Evolutionary conservation across 2,113 vertebrate genomes (phyloP), one percentile per base, ranked within the genome.

Genomic region (Pteronura brasiliensis): DNA sequence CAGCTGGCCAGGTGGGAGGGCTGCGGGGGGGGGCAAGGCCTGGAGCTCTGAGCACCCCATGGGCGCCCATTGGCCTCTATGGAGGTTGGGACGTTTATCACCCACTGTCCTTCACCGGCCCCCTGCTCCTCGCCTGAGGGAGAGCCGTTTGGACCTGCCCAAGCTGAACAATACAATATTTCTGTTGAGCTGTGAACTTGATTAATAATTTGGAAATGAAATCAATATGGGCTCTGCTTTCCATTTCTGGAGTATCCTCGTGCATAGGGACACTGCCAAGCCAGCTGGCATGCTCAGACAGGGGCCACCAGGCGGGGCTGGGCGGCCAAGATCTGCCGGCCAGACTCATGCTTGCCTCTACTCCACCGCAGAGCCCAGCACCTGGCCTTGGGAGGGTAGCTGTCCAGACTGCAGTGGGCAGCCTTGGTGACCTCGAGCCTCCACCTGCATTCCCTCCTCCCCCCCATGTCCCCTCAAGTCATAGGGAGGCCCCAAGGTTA

Each of bases 161-260:
- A 97, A 98, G 98, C 98, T 98, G 98, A 99, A 98, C 98, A 98
- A 98, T 97, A 98, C 98, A 96, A 98, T 98, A 98, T 98, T 98
- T 97, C 98, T 98, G 97, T 96, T 98, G 98, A 98, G 98, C 98
- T 98, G 98, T 98, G 98, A 98, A 98, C 98, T 47, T 98, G 99
- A 99, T 99, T 98, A 98, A 99, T 98, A 99, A 99, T 99, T 99
- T 98, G 98, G 98, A 98, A 98, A 99, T 98, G 96, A 98, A 98
- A 99, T 99, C 99, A 98, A 99, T 99, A 98, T 80, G 63, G 95
- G 95, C 97, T 97, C 97, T 98, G 97, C 98, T 97, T 98, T 97
- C 98, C 96, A 97, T 97, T 98, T 84, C 93, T 52, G 31, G 91
- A 23, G 36, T 25, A 8, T 93, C 84, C 69, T 18, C 6, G 4